A percentile compares a stretch with the other conserved stretches of the same genome.
phyloP scores from a whole-genome alignment of 64 coral and sea anemone genomes.

The Actinia tenebrosa region DNA sequence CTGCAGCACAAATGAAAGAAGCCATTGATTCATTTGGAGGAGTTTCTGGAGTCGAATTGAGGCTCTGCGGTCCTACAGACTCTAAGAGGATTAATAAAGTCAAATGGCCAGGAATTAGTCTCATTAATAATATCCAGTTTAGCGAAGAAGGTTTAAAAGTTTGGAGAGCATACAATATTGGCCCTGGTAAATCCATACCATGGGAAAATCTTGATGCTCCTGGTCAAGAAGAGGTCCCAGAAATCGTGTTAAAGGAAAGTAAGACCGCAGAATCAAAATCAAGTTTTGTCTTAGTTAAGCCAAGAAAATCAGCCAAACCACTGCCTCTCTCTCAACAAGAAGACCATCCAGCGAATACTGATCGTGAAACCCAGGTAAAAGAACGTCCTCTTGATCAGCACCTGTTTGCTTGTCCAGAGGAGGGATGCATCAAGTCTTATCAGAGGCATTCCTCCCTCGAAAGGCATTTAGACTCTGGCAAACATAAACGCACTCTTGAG shows the following conservation, averaged over 20 bases:
- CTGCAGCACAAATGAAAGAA: background rate
- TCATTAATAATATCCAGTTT: slow-evolving; percentile 30
- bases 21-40: slow-evolving; percentile 13
- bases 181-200: slow-evolving; percentile 25
- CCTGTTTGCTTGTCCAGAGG: slow-evolving; percentile 8
- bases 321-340: no score
- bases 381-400: no score
- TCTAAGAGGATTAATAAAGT: no score
- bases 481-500: slow-evolving; percentile 18
- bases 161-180: slow-evolving; percentile 40
- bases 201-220: slow-evolving; percentile 11
- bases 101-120: slow-evolving; percentile 29
- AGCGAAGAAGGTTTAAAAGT: background rate
- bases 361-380: no score
- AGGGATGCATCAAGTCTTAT: background rate
- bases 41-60: background rate
- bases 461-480: slow-evolving; percentile 18
- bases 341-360: no score
- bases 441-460: slow-evolving; percentile 21
- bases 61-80: no score
- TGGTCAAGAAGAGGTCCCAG: background rate
- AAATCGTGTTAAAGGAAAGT: no score
- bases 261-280: no score
- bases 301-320: no score
- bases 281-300: no score